Base-by-base conservation (phyloP, 1,140 invertebrate genomes). In the Orussus abietinus region DNA sequence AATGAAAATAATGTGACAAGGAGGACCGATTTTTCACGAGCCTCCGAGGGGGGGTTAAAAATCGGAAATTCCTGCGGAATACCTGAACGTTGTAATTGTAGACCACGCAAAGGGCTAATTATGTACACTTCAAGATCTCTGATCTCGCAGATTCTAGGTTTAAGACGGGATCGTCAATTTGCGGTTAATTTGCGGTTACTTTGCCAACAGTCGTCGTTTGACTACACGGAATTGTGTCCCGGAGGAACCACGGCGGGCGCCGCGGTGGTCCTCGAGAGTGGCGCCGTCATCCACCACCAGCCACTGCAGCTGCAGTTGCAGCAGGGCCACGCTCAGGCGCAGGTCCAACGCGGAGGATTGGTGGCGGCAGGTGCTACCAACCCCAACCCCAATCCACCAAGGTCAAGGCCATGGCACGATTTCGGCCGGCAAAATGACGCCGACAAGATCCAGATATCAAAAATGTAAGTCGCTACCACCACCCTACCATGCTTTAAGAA, bases 391-490 rank as follows among this genome's bases (percentile, higher is more conserved):
- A 80, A 77, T 53, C 79, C 80, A 42, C 79, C 82, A 12, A 82
- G 85, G 52, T 89, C 86, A 22, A 71, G 88, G 49, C 88, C 88
- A 38, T 92, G 88, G 89, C 88, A 91, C 69, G 88, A 94, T 70
- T 94, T 93, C 68, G 89, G 90, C 14, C 76, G 91, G 47, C 90
- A 92, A 63, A 91, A 90, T 61, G 90, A 95, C 69, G 87, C 88
- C 37, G 92, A 94, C 71, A 95, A 95, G 80, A 92, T 96, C 55
- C 90, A 95, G 77, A 96, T 96, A 80, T 89, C 92, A 69, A 97
- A 96, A 88, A 78, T 95, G 92, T 96, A 78, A 92, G 91, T n/a
- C n/a, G n/a, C n/a, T n/a, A n/a, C n/a, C n/a, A n/a, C n/a, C n/a
- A n/a, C n/a, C n/a, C n/a, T n/a, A n/a, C n/a, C n/a, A n/a, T n/a